Evolutionary conservation across 1,140 invertebrate genomes (phyloP).

Genomic region (Pissodes strobi): DNA sequence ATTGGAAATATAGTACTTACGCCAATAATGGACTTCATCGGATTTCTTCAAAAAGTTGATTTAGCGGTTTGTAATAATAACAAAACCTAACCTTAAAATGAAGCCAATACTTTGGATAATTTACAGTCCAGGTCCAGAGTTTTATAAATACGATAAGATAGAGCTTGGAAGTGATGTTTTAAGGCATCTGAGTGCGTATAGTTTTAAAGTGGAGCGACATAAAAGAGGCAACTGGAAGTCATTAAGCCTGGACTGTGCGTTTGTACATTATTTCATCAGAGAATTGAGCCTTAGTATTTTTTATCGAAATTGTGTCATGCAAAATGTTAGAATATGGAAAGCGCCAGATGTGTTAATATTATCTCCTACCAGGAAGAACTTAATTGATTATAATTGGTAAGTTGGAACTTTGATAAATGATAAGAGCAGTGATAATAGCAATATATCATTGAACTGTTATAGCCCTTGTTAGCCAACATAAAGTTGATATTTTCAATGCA

Average conservation of each 20-base stretch:
- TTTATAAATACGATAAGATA: conserved; percentile 14
- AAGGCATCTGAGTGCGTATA: background rate
- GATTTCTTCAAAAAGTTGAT: too few species aligned
- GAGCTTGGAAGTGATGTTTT: background rate
- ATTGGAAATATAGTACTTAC: too few species aligned
- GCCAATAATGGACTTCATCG: too few species aligned
- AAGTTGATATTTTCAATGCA: too few species aligned
- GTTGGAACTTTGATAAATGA: conserved; percentile 28
- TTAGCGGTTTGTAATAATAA: too few species aligned
- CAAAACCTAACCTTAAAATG: background rate
- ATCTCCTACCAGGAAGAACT: conserved; percentile 61
- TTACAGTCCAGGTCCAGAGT: conserved; percentile 1
- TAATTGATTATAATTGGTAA: conserved; percentile 72
- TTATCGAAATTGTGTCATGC: conserved; percentile 38
- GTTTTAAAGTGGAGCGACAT: background rate
- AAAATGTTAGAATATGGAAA: conserved; percentile 2
- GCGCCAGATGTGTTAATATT: conserved; percentile 51
- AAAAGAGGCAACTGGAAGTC: background rate
- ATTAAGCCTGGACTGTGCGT: conserved; percentile 37
- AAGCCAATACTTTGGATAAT: background rate
- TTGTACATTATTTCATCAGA: conserved; percentile 44
- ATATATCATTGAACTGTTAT: too few species aligned
- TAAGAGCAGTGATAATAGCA: too few species aligned
- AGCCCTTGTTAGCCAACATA: too few species aligned
- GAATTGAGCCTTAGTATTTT: conserved; percentile 37